Percentiles rank a stretch among this genome's conserved stretches.
phyloP scores from a whole-genome alignment of 2,888 invertebrate species.

The Dryocosmus kuriphilus region DNA sequence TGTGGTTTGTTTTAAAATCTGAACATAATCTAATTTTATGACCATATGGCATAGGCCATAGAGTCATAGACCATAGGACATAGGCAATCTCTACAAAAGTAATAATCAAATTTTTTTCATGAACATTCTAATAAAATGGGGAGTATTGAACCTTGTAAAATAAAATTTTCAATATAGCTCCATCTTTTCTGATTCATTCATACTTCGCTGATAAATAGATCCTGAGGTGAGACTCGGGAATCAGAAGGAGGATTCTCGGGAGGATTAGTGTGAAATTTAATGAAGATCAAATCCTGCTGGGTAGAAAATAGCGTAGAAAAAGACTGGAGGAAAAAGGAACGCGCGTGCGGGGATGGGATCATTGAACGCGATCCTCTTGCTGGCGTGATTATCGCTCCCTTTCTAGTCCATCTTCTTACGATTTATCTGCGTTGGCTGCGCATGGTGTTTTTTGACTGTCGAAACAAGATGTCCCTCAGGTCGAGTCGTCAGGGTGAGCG shows the following conservation, averaged over 20 bases:
- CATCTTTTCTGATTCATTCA: too few relatives aligned
- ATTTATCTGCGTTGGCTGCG: conserved; percentile 55
- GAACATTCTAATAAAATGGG: too few relatives aligned
- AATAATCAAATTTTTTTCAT: too few relatives aligned
- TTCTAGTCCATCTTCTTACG: conserved; percentile 43
- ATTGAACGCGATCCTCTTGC: conserved; percentile 46
- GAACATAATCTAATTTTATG: too few relatives aligned
- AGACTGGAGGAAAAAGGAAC: conserved; percentile 14
- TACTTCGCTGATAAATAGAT: not conserved
- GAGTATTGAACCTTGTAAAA: too few relatives aligned
- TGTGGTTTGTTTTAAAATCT: too few relatives aligned
- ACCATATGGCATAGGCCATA: too few relatives aligned
- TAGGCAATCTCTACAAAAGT: too few relatives aligned
- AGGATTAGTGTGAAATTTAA: conserved; percentile 14
- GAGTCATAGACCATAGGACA: too few relatives aligned
- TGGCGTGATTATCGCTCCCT: conserved; percentile 45
- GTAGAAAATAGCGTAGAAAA: conserved; percentile 44
- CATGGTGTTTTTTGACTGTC: conserved; percentile 54
- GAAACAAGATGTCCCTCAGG: conserved; percentile 51
- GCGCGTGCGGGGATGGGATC: conserved; percentile 46
- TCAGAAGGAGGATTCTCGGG: not conserved
- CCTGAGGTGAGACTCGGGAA: not conserved
- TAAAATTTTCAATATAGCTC: too few relatives aligned
- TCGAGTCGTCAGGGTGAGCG: conserved; percentile 66
- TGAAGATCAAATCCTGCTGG: not conserved